Evolutionary conservation across 2,797 vertebrate genomes (phyloP).

Genomic region (Xenentodon cancila): DNA sequence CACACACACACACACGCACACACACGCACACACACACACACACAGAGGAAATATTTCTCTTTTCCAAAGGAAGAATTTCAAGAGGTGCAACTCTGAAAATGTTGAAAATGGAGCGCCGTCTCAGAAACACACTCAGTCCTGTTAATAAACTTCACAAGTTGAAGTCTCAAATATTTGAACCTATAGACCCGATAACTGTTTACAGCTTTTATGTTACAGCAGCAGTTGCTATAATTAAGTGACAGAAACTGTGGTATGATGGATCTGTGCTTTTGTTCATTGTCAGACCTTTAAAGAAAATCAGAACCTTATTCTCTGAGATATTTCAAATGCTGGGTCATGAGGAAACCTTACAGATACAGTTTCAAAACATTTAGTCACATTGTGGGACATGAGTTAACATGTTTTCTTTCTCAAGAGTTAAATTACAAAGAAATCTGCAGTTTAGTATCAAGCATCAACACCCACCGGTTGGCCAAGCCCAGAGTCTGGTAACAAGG

Average conservation of each 20-base stretch:
- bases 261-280: conserved; percentile 12
- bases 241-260: neutral
- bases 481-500: too few species aligned
- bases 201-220: conserved; percentile 23
- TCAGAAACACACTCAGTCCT: conserved; percentile 23
- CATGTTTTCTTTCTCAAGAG: too few species aligned
- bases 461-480: too few species aligned
- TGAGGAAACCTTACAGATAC: too few species aligned
- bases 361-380: too few species aligned
- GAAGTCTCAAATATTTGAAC: too few species aligned
- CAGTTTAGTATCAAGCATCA: too few species aligned
- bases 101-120: conserved; percentile 17
- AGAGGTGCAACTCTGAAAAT: conserved; percentile 14
- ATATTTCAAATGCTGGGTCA: too few species aligned
- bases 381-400: too few species aligned
- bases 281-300: conserved; percentile 5
- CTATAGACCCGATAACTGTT: neutral
- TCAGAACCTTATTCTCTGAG: neutral
- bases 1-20: too few species aligned
- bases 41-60: conserved; percentile 17
- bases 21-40: too few species aligned
- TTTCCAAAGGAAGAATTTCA: conserved; percentile 76
- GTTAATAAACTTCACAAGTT: conserved; percentile 7
- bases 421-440: too few species aligned
- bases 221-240: conserved; percentile 28